Evolutionary conservation across 2,888 invertebrate genomes (phyloP), one percentile per base, ranked within the genome.

Genomic region (Drosophila ezoana): DNA sequence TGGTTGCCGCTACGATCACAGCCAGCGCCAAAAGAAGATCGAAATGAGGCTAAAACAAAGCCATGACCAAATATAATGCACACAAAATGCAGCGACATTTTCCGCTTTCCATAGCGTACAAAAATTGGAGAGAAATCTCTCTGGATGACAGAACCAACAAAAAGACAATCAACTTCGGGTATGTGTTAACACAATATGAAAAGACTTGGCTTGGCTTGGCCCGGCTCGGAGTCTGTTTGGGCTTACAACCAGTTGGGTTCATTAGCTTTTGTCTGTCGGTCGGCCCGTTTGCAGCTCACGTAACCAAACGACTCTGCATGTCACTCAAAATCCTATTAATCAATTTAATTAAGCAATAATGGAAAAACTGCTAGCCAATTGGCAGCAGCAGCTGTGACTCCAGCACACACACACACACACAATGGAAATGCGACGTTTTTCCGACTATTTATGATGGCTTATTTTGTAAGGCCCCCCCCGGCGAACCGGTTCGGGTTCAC

Each of bases 291-390:
- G 23, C 23, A 23, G 33, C 70, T 79, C 85, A 84, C 82, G 82
- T 85, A 82, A 82, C 72, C 41, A 57, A 49, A 57, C 65, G 49
- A 61, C 72, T 62, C 70, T 70, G 70, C 85, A 80, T 82, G 85
- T 85, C 83, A 71, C 77, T 85, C 82, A 72, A 83, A 83, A 76
- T 86, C 81, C 76, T 76, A 84, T 84, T 83, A 86, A 84, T 84
- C 83, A 84, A 84, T 76, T 79, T 74, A 84, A 86, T 84, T 84
- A 84, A 79, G 83, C 83, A 79, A 86, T 84, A 84, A 86, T 83
- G 70, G 83, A 69, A 86, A 84, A 86, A 86, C 83, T 78, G 76
- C 79, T 75, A 76, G 63, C 35, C 74, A 81, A 84, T 86, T 74
- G 83, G 53, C 77, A 64, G 69, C 57, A 62, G 11, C 57, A 62